Base-by-base conservation (phyloP, 2,113 vertebrate genomes). In the Epinephelus lanceolatus region DNA sequence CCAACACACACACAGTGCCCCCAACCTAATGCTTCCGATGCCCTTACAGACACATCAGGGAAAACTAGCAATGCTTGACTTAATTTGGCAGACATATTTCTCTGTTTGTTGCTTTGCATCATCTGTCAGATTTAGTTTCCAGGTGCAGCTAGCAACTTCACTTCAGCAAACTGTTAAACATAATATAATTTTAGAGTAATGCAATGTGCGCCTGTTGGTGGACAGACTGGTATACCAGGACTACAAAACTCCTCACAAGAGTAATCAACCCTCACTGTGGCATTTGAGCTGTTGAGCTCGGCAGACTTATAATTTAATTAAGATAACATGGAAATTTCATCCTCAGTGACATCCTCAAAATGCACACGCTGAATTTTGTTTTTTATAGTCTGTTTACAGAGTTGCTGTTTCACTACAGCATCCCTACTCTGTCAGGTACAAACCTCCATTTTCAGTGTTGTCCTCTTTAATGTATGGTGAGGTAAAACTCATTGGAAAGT, bases 401-500 rank as follows among this genome's bases (percentile, higher is more conserved):
- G 78, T 57, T 87, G 81, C 87, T 86, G 89, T 82, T 79, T 78
- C 86, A 85, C 65, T 45, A 37, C 55, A 69, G 18, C 61, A 23
- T 40, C 40, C 57, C 71, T 53, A 27, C 42, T 61, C 52, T 68
- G 76, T 84, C 78, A 80, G 78, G 78, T 86, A 81, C 74, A 71
- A 76, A 68, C 33, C 27, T 21, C 33, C 33, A 60, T 25, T 51
- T 42, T 81, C 51, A 73, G n/a, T 76, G 66, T 78, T 65, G 72
- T 84, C 60, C 42, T 56, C 8, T 59, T 62, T 72, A 45, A 33
- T 66, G 51, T 81, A n/a, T 37, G 21, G 21, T 51, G 37, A 86
- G 65, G 8, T 18, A 7, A 66, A 60, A 45, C 52, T 77, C 78
- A 72, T 6, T 33, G 45, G 55, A 82, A 65, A 83, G 33, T 37